Base-by-base conservation (phyloP, 2,888 invertebrate genomes). In the Spisula subtruncata region DNA sequence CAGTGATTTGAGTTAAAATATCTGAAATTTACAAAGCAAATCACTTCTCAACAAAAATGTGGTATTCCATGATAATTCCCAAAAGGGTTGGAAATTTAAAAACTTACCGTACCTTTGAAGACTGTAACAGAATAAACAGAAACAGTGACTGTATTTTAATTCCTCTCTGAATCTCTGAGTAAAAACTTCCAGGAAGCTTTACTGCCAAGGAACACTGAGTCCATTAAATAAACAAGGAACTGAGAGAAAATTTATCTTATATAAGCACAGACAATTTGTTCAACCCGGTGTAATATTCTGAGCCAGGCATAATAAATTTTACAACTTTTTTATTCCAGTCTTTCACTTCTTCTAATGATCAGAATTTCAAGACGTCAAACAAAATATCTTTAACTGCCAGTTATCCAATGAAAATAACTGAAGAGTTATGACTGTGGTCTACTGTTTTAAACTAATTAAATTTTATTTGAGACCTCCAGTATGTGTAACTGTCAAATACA, bases 311-410 rank as follows among this genome's bases (percentile, higher is more conserved):
- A 25, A 60, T 60, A n/a, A 25, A 5, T 66, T 66, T 66, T 66
- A n/a, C 60, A 66, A n/a, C 51, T 66, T 66, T 60, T 60, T 66
- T 66, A 66, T 66, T 66, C 60, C 60, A 66, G 25, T 66, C 60
- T 66, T 66, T 66, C n/a, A 66, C n/a, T 25, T 66, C 25, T 20
- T 66, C 60, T 25, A 66, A 66, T 66, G 60, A 66, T 66, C 60
- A 25, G 60, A 66, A 66, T 25, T 66, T 66, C 25, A 66, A n/a
- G 10, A 25, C n/a, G 60, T n/a, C 60, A 66, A 66, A 66, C 60
- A 66, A 25, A 66, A 25, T 66, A 25, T 66, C 10, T 66, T n/a
- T 0, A 10, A 0, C n/a, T 75, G 75, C 75, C 29, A 75, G 35
- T 35, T 35, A 35, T 35, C 32, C 75, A 14, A 35, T 18, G 12